These are phyloP conservation scores for Antrozous pallidus DNA, from an alignment of 2,797 vertebrate species.

Conservation along the genomic window DNA sequence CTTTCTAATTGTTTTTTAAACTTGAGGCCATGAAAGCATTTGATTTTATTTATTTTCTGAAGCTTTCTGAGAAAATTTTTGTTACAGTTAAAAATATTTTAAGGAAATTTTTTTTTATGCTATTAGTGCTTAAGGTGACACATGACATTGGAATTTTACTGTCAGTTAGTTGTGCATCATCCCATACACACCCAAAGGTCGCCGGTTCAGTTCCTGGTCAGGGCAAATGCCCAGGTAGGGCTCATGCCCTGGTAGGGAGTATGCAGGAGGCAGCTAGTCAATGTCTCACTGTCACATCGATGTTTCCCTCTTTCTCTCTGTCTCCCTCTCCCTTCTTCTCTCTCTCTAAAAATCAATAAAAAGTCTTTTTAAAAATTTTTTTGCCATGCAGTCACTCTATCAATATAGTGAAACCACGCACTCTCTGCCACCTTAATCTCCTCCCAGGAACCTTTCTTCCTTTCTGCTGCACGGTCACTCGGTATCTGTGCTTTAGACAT, in stretches of 20 bases:
- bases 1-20: not conserved
- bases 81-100: not conserved
- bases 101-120: not conserved
- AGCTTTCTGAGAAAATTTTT: not conserved
- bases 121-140: not conserved
- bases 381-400: not conserved
- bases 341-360: not conserved
- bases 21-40: not conserved
- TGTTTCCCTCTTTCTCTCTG: not conserved
- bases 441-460: not conserved
- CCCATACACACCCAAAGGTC: no score
- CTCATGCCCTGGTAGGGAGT: no score
- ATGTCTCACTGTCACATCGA: no score
- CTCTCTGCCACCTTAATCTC: not conserved
- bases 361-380: not conserved
- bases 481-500: not conserved
- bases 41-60: slow-evolving; percentile 35
- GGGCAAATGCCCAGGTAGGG: no score
- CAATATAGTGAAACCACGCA: not conserved
- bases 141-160: not conserved
- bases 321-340: not conserved
- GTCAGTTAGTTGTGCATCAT: no score
- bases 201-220: no score
- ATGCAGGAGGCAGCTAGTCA: no score
- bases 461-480: not conserved